Base-by-base conservation (phyloP, 2,888 invertebrate genomes). In the Automeris io region DNA sequence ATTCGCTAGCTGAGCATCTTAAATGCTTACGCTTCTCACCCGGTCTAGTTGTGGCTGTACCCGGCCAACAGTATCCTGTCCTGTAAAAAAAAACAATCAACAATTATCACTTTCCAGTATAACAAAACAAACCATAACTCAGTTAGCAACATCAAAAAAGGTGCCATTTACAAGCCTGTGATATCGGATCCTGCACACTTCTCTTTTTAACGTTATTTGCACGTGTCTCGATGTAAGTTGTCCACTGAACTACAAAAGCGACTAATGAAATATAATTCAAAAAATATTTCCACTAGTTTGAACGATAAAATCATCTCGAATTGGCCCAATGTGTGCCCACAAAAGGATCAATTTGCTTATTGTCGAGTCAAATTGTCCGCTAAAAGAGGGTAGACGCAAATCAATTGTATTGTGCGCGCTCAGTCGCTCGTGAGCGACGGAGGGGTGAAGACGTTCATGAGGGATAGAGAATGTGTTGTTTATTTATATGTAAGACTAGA, bases 321-420 rank as follows among this genome's bases (percentile, higher is more conserved):
- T 56, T 50, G 29, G 16, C 51, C 47, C 29, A 34, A 19, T 29
- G 34, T 47, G 47, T 43, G 24, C 18, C 36, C 24, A 57, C 60
- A 57, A 57, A 57, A 54, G 61, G 48, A 51, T 59, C 59, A 59
- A 59, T 57, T 63, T 78, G 60, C 66, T 66, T 69, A 72, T 70
- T 73, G 71, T 66, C 48, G 45, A 34, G 65, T 70, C 57, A 79
- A 81, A 79, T 80, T 75, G 73, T 46, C 45, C 56, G 62, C 39
- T 59, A 54, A 71, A 74, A 67, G 77, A 74, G 83, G 82, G 82
- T 78, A 76, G 80, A 61, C 47, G 57, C 69, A 70, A 79, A 82
- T 81, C 80, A 71, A 63, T 64, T 62, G 62, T 58, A 82, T 83
- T 83, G 82, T 82, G 53, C 49, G 58, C 38, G 63, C 40, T 49